Evolutionary conservation across 2,888 invertebrate genomes (phyloP), one percentile per base, ranked within the genome.

Genomic region (Pterobdella sp.): DNA sequence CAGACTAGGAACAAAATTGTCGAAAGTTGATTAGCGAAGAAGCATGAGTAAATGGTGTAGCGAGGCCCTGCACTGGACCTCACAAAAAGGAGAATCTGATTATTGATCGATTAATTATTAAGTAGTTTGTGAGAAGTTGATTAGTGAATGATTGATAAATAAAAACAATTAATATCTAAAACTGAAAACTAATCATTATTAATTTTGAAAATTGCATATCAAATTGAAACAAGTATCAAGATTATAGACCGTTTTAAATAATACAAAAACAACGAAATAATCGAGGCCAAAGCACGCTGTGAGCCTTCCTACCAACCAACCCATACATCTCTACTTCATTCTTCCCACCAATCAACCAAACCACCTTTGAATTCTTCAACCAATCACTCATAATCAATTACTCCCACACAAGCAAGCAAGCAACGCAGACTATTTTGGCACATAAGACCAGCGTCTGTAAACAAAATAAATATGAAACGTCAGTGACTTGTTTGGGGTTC

Each of bases 221-320:
- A 14, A 34, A 32, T 14, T 18, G 14, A 22, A 34, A 32, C 10
- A 67, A 22, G 26, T 32, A 67, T 32, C 10, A 10, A 67, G 34
- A 67, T 34, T 14, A 67, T 32, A 14, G 26, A 67, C 18, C 26
- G 26, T 14, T 18, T 32, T 18, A 67, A 32, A 32, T 14, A 69
- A 69, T 69, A 29, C n/a, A 69, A 32, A 31, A 69, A 69, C 10
- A 49, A 69, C 49, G 10, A 49, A 69, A 69, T 18, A 31, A 69
- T 32, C 26, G 35, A 67, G 34, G 10, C 14, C 14, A 52, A 42
- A 14, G 7, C 7, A 42, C 49, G 7, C 7, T 22, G 22, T 42
- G 22, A 14, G 7, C 49, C 7, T 42, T 22, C 49, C 32, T 7
- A 69, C n/a, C 32, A 49, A 49, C 14, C 26, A 14, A 69, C 52